A percentile compares a stretch with the other conserved stretches of the same genome.
These are phyloP conservation scores for Hartigia nigra DNA, from an alignment of 2,888 invertebrate genomes.

Conservation along the genomic window DNA sequence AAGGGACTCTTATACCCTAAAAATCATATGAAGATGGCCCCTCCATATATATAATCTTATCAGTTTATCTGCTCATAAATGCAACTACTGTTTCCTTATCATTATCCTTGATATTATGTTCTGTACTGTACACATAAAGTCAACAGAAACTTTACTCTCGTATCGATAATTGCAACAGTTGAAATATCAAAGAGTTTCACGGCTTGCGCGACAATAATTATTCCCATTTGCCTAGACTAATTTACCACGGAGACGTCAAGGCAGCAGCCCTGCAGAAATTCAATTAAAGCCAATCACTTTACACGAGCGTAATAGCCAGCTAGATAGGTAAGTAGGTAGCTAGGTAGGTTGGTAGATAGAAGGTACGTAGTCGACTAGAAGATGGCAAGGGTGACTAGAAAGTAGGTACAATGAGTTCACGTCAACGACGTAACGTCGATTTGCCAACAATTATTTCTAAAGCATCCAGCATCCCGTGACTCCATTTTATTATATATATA, in stretches of 20 bases:
- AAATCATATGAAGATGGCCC: no score
- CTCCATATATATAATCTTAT: no score
- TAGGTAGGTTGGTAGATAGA: neutral
- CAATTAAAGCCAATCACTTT: neutral
- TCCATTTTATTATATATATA: neutral
- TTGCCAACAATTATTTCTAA: neutral
- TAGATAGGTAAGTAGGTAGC: neutral
- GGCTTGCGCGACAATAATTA: neutral
- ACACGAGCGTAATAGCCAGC: neutral
- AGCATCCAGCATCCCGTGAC: neutral
- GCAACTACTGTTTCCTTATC: no score
- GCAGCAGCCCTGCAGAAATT: neutral
- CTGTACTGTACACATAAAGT: no score
- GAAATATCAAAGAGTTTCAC: neutral
- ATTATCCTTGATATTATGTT: no score
- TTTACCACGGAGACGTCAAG: neutral
- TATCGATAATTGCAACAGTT: neutral
- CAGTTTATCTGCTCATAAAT: no score
- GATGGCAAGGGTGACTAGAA: neutral
- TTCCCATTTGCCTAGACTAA: neutral
- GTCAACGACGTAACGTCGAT: neutral
- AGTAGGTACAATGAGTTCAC: neutral
- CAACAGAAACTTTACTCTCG: neutral
- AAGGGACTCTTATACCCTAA: no score
- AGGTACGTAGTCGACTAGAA: neutral